Conservation (phyloP, 2,888 invertebrate species). For the Phortica okadai region DNA sequence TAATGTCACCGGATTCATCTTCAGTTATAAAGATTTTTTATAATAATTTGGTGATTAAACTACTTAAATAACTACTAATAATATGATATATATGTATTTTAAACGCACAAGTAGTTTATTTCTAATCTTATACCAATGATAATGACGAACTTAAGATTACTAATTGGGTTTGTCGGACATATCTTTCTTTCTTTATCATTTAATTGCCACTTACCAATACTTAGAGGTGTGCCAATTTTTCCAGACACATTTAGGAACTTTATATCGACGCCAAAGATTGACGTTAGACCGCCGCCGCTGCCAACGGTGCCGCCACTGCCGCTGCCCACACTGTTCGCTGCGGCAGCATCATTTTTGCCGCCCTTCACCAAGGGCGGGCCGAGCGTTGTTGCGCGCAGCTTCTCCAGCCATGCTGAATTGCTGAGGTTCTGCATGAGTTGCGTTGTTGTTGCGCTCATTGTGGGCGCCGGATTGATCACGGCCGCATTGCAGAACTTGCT, state of each 20-base stretch:
- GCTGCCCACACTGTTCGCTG: conserved; percentile 62
- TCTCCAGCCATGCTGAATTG: conserved; percentile 68
- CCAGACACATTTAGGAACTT: conserved; percentile 74
- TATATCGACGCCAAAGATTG: conserved; percentile 60
- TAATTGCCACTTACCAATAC: conserved; percentile 69
- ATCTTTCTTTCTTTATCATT: not conserved
- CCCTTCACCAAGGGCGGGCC: conserved; percentile 61
- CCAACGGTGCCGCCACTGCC: conserved; percentile 30
- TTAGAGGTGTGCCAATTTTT: conserved; percentile 71
- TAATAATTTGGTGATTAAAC: too few relatives aligned
- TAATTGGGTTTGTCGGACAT: too few relatives aligned
- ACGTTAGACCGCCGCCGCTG: conserved; percentile 24
- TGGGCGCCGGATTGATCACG: conserved; percentile 65
- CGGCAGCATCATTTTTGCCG: conserved; percentile 54
- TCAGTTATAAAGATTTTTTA: too few relatives aligned
- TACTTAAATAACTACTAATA: too few relatives aligned
- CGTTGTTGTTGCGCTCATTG: conserved; percentile 55
- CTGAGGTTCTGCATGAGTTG: conserved; percentile 66
- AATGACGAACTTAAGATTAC: too few relatives aligned
- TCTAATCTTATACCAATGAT: too few relatives aligned
- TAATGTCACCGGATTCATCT: too few relatives aligned
- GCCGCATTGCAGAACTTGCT: conserved; percentile 73
- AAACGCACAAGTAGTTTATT: too few relatives aligned
- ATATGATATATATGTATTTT: too few relatives aligned
- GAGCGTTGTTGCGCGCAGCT: conserved; percentile 62